Evolutionary conservation across 2,888 invertebrate species (phyloP), one percentile per base, ranked within the genome.

Genomic region (Lordiphosa andalusiaca): DNA sequence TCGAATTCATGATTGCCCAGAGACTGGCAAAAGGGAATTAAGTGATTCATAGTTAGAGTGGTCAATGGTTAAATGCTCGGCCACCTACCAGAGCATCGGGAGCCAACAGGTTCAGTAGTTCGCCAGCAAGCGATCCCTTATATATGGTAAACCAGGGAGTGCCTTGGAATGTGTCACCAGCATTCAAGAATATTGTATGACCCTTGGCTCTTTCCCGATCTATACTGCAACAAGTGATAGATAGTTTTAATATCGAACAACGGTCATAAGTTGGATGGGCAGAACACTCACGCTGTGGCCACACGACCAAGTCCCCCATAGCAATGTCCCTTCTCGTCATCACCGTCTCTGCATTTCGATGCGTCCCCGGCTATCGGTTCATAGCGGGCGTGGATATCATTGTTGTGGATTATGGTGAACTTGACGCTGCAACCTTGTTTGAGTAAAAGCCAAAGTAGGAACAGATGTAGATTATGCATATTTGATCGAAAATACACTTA

Each of bases 1-100:
- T 96, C 96, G 82, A 97, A 95, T 89, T 97, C 96, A 87, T 97
- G 96, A 85, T 96, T 96, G 23, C 96, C 96, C 64, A 97, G 90
- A 12, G 93, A 93, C 96, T 96, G 91, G 76, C 90, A 90, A 90
- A 90, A 12, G 3, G 23, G 6, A 1, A 5, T 25, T 76, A 56
- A 2, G 6, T n/a, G 13, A 4, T 3, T 9, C 6, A 2, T 7
- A 4, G 3, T 16, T 16, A 10, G 19, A n/a, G 9, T n/a, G n/a
- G n/a, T 6, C 12, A 12, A 23, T 5, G 3, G 0, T 16, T n/a
- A 23, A 3, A 33, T 3, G 7, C 30, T n/a, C 10, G 1, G 33
- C 12, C 1, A 30, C 92, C 92, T 90, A 95, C 95, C 91, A 95
- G 93, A 10, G 93, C 96, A 86, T 96, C 95, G 6, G 96, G 95